Evolutionary conservation across 2,113 vertebrate species (phyloP), one percentile per base, ranked within the genome.

Genomic region (Gymnocephalus cernua): DNA sequence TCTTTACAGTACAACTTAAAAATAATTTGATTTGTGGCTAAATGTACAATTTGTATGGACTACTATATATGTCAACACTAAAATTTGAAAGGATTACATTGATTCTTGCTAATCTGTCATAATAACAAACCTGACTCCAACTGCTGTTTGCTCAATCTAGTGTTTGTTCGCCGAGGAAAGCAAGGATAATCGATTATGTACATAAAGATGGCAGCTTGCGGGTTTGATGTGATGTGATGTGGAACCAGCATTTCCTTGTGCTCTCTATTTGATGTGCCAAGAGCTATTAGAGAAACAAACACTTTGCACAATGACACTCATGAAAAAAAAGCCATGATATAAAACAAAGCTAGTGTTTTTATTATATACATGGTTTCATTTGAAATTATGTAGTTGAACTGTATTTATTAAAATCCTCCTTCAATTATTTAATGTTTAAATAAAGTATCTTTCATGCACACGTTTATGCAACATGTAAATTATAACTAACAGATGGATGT

Each of bases 141-240:
- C 44, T 78, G 57, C 59, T 23, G 13, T 70, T 79, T 29, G 50
- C 19, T 67, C 18, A 67, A 48, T 82, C 51, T 75, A 32, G 57
- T 54, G 53, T 59, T 80, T 44, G 38, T 25, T 11, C 27, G 35
- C 16, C 1, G 29, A 56, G 63, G 68, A 57, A 68, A 77, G 77
- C 53, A 61, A 23, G 48, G 61, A 77, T 74, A 85, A 83, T 77
- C 57, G 50, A 87, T 88, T 81, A 56, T 61, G 48, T 72, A 53
- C 48, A 67, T 75, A 63, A 70, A 75, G 74, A 88, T 70, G 69
- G 57, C 50, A 69, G 66, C 68, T 53, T 82, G 77, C 89, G 69
- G 79, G 58, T 69, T 64, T 90, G 66, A 85, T 83, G 72, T 29
- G 63, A 71, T 82, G 61, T 80, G 83, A 79, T 62, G 70, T 83